Evolutionary conservation across 2,113 vertebrate species (phyloP).

Genomic region (Piaya cayana): DNA sequence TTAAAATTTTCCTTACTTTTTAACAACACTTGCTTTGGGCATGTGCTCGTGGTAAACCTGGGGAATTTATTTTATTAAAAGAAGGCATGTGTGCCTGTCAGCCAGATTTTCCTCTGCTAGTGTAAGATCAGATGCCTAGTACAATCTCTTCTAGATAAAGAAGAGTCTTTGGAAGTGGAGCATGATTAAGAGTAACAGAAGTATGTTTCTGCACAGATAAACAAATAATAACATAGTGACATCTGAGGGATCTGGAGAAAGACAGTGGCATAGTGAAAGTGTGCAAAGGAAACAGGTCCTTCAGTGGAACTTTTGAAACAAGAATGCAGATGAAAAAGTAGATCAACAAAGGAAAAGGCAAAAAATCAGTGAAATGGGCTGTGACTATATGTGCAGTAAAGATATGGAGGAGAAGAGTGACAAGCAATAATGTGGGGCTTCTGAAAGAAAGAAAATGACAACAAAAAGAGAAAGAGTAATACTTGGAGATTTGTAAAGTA

Average conservation of each 20-base stretch:
- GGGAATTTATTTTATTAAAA: constrained; percentile 28
- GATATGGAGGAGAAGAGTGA: neutral
- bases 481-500: neutral
- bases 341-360: neutral
- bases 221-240: neutral
- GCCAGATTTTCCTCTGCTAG: constrained; percentile 16
- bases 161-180: neutral
- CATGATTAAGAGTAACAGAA: neutral
- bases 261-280: neutral
- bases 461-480: neutral
- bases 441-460: neutral
- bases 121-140: neutral
- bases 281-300: neutral
- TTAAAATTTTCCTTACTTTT: constrained; percentile 50
- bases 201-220: neutral
- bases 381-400: neutral
- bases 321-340: neutral
- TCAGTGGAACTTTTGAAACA: neutral
- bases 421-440: neutral
- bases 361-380: neutral
- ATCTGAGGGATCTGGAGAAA: neutral
- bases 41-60: neutral
- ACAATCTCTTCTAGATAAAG: neutral
- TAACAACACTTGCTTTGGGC: constrained; percentile 21
- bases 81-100: neutral